phyloP scores from a whole-genome alignment of 2,797 vertebrate species.

The Pipistrellus pipistrellus region DNA sequence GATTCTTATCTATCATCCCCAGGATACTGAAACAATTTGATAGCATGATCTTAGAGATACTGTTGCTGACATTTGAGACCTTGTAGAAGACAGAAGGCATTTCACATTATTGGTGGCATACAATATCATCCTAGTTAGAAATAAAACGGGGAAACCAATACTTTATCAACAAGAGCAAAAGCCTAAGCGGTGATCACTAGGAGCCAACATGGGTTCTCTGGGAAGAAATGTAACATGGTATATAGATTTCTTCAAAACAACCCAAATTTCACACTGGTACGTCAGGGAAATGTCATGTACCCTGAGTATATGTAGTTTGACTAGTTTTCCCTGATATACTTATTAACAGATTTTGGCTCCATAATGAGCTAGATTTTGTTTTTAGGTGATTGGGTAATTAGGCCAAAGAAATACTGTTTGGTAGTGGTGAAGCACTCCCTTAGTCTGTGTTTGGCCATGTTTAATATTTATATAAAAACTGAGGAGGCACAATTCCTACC shows the following conservation, averaged over 20 bases:
- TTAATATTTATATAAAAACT: neutral
- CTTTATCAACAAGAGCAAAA: neutral
- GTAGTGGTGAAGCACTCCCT: neutral
- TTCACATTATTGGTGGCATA: neutral
- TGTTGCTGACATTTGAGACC: neutral
- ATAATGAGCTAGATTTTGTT: neutral
- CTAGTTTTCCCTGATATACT: conserved; percentile 5
- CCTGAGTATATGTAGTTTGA: conserved; percentile 12
- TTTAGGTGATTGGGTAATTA: neutral
- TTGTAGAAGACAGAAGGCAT: neutral
- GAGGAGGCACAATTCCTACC: neutral
- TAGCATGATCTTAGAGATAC: neutral
- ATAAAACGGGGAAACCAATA: neutral
- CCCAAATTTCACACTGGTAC: neutral
- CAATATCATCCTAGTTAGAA: neutral
- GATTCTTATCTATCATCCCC: neutral
- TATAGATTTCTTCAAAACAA: conserved; percentile 61
- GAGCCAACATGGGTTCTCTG: neutral
- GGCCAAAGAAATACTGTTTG: neutral
- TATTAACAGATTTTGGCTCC: neutral
- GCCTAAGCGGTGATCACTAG: neutral
- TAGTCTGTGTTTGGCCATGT: neutral
- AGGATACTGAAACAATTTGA: neutral
- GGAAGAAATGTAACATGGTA: neutral
- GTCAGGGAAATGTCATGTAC: neutral